A percentile compares a stretch with the other conserved stretches of the same genome.
phyloP scores from a whole-genome alignment of 2,113 vertebrate genomes.

The Muntiacus muntjak region DNA sequence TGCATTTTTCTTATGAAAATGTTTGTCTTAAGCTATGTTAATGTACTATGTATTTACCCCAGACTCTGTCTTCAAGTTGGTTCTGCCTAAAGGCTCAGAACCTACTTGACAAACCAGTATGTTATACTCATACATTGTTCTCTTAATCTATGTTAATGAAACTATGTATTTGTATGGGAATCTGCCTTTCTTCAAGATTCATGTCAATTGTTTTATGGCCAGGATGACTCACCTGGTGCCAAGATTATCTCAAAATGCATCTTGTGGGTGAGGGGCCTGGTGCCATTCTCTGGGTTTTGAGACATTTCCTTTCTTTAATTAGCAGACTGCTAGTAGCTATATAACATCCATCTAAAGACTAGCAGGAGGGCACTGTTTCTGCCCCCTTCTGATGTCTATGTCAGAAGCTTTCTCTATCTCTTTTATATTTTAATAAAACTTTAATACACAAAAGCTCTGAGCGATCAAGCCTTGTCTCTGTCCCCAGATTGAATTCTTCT shows the following conservation, averaged over 20 bases:
- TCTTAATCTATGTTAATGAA: neutral
- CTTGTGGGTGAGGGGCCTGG: neutral
- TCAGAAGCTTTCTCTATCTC: neutral
- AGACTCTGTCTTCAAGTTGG: neutral
- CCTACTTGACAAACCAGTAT: neutral
- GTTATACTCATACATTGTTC: neutral
- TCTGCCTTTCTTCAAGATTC: neutral
- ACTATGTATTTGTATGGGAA: neutral
- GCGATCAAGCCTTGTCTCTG: neutral
- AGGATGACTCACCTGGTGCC: neutral
- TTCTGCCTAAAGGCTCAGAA: neutral
- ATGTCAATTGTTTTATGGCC: rapidly evolving
- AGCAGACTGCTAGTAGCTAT: neutral
- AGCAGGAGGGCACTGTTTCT: neutral
- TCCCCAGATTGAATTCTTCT: neutral
- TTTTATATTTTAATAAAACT: neutral
- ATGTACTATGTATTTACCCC: neutral
- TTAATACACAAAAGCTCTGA: neutral
- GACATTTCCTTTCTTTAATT: neutral
- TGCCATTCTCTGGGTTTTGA: neutral
- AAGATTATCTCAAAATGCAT: neutral
- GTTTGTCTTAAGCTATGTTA: neutral
- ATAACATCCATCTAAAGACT: neutral
- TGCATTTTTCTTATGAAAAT: neutral
- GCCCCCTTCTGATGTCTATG: neutral